Evolutionary conservation across 2,113 vertebrate genomes (phyloP), one percentile per base, ranked within the genome.

Genomic region (Excalfactoria chinensis): DNA sequence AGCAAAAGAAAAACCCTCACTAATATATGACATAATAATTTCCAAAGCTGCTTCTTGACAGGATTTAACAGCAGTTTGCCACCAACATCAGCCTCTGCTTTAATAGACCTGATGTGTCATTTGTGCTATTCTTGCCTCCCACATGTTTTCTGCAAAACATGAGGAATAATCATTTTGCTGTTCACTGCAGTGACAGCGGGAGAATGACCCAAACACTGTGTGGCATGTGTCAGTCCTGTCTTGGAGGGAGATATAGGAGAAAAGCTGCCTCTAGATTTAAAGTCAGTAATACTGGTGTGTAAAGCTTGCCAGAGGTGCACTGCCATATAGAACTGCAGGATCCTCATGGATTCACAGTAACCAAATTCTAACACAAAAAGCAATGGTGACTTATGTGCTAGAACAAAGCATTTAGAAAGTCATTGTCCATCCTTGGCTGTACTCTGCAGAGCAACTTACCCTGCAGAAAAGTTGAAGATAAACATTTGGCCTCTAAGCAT

Each of bases 321-420:
- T 17, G 25, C 28, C 18, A 4, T 0, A 2, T 44, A n/a, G 48
- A 53, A 4, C n/a, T 21, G 0, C 34, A 44, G 67, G 30, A 73
- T 32, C 17, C 49, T 84, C 28, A 21, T 0, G 0, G 13, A 37
- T 22, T 3, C 37, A 7, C 3, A 32, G 9, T 5, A 64, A 22
- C 16, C 4, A 6, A 55, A 67, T 46, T 12, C 9, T 21, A 9
- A 0, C 5, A 41, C 7, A 58, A 84, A 74, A 17, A 2, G 1
- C 32, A 25, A 4, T 0, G 4, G 16, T 37, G 18, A 41, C 40
- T 34, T 15, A 60, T 41, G 43, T 0, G 2, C 25, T 67, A 56
- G 56, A 81, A 7, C 5, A 74, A 70, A 64, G 21, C 23, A 78
- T 60, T 46, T 77, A 23, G 51, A 55, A 92, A 51, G 51, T 55